phyloP scores from a whole-genome alignment of 2,888 invertebrate species.

The Drosophila cracens region DNA sequence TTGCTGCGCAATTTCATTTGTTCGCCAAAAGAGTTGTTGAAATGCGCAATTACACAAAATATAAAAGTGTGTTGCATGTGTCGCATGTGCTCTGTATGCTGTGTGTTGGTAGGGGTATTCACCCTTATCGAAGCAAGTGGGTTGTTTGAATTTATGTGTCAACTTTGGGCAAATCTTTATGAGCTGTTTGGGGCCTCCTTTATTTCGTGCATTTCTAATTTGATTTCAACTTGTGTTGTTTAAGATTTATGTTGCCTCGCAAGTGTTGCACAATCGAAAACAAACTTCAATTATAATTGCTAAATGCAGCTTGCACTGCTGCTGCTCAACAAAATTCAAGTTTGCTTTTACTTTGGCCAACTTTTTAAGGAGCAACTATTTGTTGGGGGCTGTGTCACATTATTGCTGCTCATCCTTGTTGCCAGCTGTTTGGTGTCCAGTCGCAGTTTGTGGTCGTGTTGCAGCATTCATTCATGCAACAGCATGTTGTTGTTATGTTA shows the following conservation, averaged over 20 bases:
- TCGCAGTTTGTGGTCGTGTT: constrained; percentile 63
- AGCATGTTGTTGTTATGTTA: constrained; percentile 49
- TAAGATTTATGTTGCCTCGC: neutral
- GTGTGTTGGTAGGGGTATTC: neutral
- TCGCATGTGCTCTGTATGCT: constrained; percentile 11
- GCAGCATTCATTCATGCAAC: constrained; percentile 55
- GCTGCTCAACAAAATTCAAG: neutral
- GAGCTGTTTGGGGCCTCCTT: neutral
- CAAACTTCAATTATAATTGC: neutral
- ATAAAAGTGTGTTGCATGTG: constrained; percentile 37
- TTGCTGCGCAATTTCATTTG: constrained; percentile 41
- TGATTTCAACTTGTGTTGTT: neutral
- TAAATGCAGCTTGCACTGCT: neutral
- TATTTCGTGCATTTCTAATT: constrained; percentile 6
- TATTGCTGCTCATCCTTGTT: constrained; percentile 8
- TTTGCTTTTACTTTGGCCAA: neutral
- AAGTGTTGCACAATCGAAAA: neutral
- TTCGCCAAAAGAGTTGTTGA: constrained; percentile 52
- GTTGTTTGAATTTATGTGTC: neutral
- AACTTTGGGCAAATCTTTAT: neutral
- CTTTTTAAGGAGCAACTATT: neutral
- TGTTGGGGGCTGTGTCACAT: neutral
- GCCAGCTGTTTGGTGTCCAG: constrained; percentile 38
- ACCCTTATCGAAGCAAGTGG: neutral
- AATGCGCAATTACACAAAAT: constrained; percentile 46